Evolutionary conservation across 2,888 invertebrate genomes (phyloP), one percentile per base, ranked within the genome.

Genomic region (Ametastegia equiseti): DNA sequence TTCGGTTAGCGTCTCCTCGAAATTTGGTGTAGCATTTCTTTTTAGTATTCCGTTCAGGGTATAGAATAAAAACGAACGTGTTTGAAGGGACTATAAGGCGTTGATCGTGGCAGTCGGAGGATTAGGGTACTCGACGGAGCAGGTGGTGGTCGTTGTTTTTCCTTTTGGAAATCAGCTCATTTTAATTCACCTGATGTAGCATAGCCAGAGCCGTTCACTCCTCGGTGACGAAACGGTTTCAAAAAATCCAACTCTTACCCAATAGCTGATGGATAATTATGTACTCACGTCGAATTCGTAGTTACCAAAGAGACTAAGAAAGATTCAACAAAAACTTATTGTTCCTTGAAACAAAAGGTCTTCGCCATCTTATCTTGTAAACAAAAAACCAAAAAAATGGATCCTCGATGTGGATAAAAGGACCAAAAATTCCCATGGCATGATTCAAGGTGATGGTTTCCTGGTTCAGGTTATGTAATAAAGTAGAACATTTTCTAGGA

Each of bases 81-180:
- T 71, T 71, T 9, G 45, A 47, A 15, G 71, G 71, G 71, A n/a
- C 71, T 42, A 13, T 42, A 11, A 75, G 75, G 19, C 50, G 36
- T 50, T 75, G 75, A 50, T 75, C 54, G 75, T 50, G 54, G 75
- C 54, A 57, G 75, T 71, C 30, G 33, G 39, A 36, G 75, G 75
- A 57, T 75, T 54, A 57, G 54, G 19, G 13, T 23, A 75, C 75
- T 75, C 75, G 36, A 75, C 33, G 50, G 6, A 57, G 75, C 75
- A 75, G 75, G 75, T 75, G 75, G 54, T n/a, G 36, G 75, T 33
- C 57, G 36, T 33, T 54, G 75, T 75, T 75, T 71, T 75, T 75
- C n/a, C 36, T 75, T 57, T 71, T 3, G 36, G 36, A 75, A 50
- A 75, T 57, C 45, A 27, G 42, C 71, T 45, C 45, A 45, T 71